phyloP scores from a whole-genome alignment of 2,113 vertebrate species.

The mouse (Mus musculus) region DNA sequence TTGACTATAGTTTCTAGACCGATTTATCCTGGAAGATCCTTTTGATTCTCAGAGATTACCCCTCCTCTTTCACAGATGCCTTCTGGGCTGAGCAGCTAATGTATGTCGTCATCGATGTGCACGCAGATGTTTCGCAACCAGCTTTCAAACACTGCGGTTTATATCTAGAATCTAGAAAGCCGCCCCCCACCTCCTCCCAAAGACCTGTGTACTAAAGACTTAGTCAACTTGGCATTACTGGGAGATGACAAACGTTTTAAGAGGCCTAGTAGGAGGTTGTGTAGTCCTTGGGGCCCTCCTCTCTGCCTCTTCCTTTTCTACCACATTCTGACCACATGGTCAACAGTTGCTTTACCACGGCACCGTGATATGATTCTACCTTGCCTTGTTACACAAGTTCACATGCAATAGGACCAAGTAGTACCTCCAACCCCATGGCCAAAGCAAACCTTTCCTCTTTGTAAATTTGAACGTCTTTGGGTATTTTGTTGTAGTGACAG shows the following conservation, averaged over 20 bases:
- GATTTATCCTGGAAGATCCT: not conserved
- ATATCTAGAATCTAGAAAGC: not conserved
- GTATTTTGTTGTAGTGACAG: not conserved
- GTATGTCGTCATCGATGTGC: not conserved
- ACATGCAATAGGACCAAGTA: not conserved
- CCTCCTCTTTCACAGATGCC: not conserved
- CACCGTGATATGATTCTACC: not conserved
- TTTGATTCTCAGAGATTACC: not conserved
- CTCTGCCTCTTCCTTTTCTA: not conserved
- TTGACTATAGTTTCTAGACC: not conserved
- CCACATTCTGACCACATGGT: not conserved
- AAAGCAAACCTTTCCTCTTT: not conserved
- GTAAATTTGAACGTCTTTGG: not conserved
- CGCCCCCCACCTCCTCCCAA: too few species aligned
- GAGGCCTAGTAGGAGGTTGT: not conserved
- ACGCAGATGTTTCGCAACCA: not conserved
- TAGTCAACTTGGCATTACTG: too few species aligned
- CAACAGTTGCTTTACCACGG: not conserved
- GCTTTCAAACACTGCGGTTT: not conserved
- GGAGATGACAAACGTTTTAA: not conserved
- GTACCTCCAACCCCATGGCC: not conserved
- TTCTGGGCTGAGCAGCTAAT: not conserved
- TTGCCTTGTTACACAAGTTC: not conserved
- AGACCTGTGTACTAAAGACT: not conserved
- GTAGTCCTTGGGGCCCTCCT: not conserved